phyloP scores from a whole-genome alignment of 1,140 invertebrate species.

The Macrosteles quadrilineatus region DNA sequence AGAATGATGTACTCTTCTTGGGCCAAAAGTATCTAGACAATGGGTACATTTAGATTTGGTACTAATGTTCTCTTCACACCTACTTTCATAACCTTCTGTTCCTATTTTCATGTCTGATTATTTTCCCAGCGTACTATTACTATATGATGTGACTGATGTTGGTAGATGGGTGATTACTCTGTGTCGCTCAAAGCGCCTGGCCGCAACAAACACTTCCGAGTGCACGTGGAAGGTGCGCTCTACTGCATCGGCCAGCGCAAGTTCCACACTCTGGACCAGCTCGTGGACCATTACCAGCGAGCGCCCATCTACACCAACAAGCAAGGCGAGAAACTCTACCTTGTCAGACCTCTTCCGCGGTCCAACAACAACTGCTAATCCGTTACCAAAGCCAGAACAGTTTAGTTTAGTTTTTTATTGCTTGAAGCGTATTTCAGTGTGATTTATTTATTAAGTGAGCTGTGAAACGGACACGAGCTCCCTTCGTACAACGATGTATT shows the following conservation, averaged over 20 bases:
- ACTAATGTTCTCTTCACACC: too few relatives aligned
- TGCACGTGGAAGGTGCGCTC: conserved; percentile 90
- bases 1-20: too few relatives aligned
- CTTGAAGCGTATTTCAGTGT: background rate
- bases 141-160: conserved; percentile 32
- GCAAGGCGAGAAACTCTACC: conserved; percentile 89
- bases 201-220: conserved; percentile 98
- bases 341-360: conserved; percentile 78
- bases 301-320: conserved; percentile 98
- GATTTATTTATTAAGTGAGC: conserved; percentile 4
- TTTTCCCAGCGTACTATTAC: too few relatives aligned
- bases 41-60: too few relatives aligned
- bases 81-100: too few relatives aligned
- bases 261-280: conserved; percentile 93
- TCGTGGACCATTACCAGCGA: conserved; percentile 98
- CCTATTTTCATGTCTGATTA: too few relatives aligned
- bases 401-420: conserved; percentile 17
- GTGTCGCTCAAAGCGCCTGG: conserved; percentile 97
- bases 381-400: conserved; percentile 9
- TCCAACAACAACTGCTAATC: conserved; percentile 30
- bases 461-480: background rate
- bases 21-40: too few relatives aligned
- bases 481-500: conserved; percentile 17
- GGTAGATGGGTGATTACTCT: conserved; percentile 95
- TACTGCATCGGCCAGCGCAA: conserved; percentile 98